These are phyloP conservation scores for Macrobrachium rosenbergii DNA, from an alignment of 1,140 invertebrate genomes.

Conservation along the genomic window DNA sequence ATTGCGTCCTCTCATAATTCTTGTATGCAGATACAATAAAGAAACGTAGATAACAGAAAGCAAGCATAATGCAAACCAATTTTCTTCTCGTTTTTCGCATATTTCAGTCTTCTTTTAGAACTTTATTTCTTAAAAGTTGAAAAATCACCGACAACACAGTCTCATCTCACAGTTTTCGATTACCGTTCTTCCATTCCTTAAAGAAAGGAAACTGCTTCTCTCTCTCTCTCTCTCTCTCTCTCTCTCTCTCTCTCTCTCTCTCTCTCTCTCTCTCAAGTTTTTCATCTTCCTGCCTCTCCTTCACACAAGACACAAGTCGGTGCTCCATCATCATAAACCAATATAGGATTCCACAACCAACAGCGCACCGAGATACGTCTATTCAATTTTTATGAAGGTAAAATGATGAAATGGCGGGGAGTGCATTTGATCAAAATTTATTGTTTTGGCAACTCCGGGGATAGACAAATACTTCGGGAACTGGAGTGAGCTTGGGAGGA, in stretches of 20 bases:
- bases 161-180: neutral
- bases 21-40: too few species aligned
- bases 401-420: conserved; percentile 44
- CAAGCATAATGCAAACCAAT: too few species aligned
- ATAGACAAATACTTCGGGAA: neutral
- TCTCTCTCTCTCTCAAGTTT: conserved; percentile 26
- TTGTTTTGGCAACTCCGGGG: neutral
- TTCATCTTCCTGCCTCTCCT: conserved; percentile 2
- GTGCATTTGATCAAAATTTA: conserved; percentile 44
- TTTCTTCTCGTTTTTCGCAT: neutral
- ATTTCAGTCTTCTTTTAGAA: neutral
- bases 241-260: conserved; percentile 20
- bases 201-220: neutral
- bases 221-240: conserved; percentile 4
- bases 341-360: conserved; percentile 28
- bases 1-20: too few species aligned
- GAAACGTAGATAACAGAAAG: too few species aligned
- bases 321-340: conserved; percentile 31
- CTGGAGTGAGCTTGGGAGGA: neutral
- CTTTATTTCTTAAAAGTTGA: neutral
- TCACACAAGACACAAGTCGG: neutral
- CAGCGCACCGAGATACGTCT: conserved; percentile 1
- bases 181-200: neutral
- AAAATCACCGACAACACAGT: neutral
- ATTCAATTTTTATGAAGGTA: conserved; percentile 45